Base-by-base conservation (phyloP, 2,113 vertebrate genomes). In the Xyrauchen texanus region DNA sequence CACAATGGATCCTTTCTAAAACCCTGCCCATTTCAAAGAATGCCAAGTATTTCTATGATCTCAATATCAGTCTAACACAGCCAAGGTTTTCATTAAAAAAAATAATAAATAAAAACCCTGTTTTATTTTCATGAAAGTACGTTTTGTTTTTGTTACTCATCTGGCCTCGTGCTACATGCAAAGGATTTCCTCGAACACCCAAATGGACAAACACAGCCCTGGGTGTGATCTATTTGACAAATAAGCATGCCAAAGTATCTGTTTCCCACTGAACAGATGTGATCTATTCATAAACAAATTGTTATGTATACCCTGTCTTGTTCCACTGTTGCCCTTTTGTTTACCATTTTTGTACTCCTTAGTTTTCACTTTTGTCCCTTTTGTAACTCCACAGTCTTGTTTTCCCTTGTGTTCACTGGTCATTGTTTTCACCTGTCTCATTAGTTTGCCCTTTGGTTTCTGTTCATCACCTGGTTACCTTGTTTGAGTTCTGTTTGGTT, bases 1-100 rank as follows among this genome's bases (percentile, higher is more conserved):
- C 1, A 71, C 4, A 58, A 49, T 6, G 42, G 44, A 5, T 8
- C 10, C 6, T 7, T 6, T 8, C 51, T 63, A 65, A 68, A 73
- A 52, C 81, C 77, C 65, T 55, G 16, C 45, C 77, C 45, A 45
- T 60, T 49, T 53, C 4, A 46, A 66, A 71, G 21, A 69, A 76
- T 8, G n/a, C 6, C 4, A 12, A 13, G 12, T 51, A 60, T 63
- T 61, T 68, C 51, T 47, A 47, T n/a, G 13, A 12, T 70, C 53
- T 16, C 69, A n/a, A 52, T 5, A 2, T 2, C 16, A 34, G 12
- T 61, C 52, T 12, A 60, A 60, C 66, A 44, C 51, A 51, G 45
- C 52, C 74, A 11, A n/a, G 52, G 12, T 74, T 68, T 62, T 68
- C 49, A 52, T 11, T 1, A 34, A 34, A 34, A 34, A 34, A 34